Evolutionary conservation across 1,140 invertebrate species (phyloP).

Genomic region (Akabosia matsudoensis): DNA sequence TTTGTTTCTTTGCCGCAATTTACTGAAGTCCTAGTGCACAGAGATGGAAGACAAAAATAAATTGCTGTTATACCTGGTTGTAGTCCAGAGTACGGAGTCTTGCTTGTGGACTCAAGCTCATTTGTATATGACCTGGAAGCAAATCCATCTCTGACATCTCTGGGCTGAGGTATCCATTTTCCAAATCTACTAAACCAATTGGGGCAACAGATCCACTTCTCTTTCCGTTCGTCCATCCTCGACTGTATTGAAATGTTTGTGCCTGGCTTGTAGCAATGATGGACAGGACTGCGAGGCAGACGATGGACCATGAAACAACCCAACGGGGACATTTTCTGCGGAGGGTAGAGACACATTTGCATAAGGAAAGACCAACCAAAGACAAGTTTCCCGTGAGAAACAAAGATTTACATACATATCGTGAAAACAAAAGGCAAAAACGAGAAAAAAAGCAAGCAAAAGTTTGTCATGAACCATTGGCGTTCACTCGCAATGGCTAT

Average conservation of each 20-base stretch:
- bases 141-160: slow-evolving; percentile 10
- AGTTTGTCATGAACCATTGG: too few species aligned
- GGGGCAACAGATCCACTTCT: background rate
- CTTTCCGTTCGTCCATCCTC: slow-evolving; percentile 68
- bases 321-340: background rate
- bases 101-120: slow-evolving; percentile 17
- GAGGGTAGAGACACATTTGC: background rate
- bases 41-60: too few species aligned
- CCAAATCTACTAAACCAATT: slow-evolving; percentile 9
- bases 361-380: background rate
- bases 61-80: slow-evolving; percentile 33
- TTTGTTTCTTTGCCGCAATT: too few species aligned
- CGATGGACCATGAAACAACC: slow-evolving; percentile 24
- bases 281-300: slow-evolving; percentile 32
- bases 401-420: background rate
- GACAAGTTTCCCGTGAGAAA: background rate
- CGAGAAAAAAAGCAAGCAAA: too few species aligned
- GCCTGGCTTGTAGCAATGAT: slow-evolving; percentile 49
- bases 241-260: slow-evolving; percentile 70
- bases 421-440: slow-evolving; percentile 6
- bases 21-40: too few species aligned
- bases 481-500: too few species aligned
- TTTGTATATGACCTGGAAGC: slow-evolving; percentile 23
- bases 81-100: slow-evolving; percentile 31
- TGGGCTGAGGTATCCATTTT: background rate